Evolutionary conservation across 2,888 invertebrate species (phyloP).

Genomic region (Gasteruption jaculator): DNA sequence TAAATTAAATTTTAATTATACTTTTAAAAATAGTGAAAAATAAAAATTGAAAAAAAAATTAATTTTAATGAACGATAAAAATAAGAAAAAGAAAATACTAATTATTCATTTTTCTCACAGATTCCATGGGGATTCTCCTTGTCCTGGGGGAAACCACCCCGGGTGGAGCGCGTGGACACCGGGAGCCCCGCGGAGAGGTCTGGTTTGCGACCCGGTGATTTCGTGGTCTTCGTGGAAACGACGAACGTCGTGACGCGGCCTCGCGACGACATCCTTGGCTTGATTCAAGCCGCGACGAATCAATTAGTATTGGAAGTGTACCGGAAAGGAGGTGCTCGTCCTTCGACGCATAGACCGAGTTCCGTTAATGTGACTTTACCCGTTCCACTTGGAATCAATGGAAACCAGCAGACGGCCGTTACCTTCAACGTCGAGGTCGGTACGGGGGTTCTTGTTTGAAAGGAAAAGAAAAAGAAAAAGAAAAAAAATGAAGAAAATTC

Average conservation of each 20-base stretch:
- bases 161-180: slow-evolving; percentile 78
- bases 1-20: too few species aligned
- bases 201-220: slow-evolving; percentile 78
- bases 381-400: slow-evolving; percentile 29
- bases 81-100: background rate
- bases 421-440: slow-evolving; percentile 90
- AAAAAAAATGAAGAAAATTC: too few species aligned
- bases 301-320: slow-evolving; percentile 46
- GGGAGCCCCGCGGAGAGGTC: slow-evolving; percentile 79
- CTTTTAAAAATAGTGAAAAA: background rate
- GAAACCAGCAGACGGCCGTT: slow-evolving; percentile 54
- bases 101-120: slow-evolving; percentile 27
- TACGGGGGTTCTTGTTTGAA: slow-evolving; percentile 77
- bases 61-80: background rate
- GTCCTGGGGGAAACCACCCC: slow-evolving; percentile 84
- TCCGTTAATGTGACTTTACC: slow-evolving; percentile 37
- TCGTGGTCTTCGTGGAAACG: slow-evolving; percentile 83
- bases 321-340: slow-evolving; percentile 38
- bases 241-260: slow-evolving; percentile 81
- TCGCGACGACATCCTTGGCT: slow-evolving; percentile 62
- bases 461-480: too few species aligned
- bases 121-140: slow-evolving; percentile 70
- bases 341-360: slow-evolving; percentile 38
- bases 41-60: too few species aligned
- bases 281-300: slow-evolving; percentile 58